These are phyloP conservation scores for Myotis yumanensis DNA, from an alignment of 2,113 vertebrate genomes.

Conservation along the genomic window DNA sequence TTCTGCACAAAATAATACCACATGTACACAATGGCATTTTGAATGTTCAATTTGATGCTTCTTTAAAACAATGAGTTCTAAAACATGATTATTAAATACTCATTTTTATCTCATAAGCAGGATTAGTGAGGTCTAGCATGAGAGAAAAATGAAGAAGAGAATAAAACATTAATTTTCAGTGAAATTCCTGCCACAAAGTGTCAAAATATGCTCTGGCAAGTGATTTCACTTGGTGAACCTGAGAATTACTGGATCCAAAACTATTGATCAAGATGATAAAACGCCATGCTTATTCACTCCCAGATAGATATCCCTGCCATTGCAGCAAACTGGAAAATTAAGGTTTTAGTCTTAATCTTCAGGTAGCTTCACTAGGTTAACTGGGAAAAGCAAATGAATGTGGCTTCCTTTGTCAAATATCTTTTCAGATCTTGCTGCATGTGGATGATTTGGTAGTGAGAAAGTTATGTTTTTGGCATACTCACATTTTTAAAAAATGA, in stretches of 20 bases:
- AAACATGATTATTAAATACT: slow-evolving; percentile 12
- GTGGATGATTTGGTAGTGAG: background rate
- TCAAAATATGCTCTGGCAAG: background rate
- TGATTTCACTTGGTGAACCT: background rate
- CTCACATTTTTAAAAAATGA: background rate
- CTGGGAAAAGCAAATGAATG: background rate
- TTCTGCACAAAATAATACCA: slow-evolving; percentile 53
- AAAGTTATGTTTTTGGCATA: background rate
- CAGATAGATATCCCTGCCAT: background rate
- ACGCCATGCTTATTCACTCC: background rate
- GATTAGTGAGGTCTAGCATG: background rate
- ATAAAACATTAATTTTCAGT: background rate
- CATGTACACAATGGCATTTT: background rate
- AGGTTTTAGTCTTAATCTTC: background rate
- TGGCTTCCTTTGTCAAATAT: background rate
- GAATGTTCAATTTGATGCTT: slow-evolving; percentile 32
- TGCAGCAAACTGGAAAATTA: too few relatives aligned
- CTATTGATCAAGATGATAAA: background rate
- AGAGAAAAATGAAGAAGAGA: background rate
- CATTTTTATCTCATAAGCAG: background rate
- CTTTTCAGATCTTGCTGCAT: background rate
- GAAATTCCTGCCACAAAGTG: background rate
- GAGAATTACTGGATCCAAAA: background rate
- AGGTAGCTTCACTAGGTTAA: background rate
- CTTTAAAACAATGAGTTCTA: background rate